Base-by-base conservation (phyloP, 2,113 vertebrate genomes). In the Rhynchomys soricoides region DNA sequence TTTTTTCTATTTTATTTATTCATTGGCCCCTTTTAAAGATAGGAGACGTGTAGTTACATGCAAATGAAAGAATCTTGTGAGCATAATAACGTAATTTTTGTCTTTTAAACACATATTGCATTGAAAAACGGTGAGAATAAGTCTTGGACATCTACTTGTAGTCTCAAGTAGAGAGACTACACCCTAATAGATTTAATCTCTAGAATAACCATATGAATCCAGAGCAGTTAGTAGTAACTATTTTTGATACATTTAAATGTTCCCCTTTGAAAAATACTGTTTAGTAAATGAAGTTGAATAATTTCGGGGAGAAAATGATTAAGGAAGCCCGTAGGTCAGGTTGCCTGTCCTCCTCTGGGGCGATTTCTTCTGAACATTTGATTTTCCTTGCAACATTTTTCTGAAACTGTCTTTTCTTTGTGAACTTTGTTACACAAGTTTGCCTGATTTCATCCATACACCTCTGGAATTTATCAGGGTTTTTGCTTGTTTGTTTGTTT, bases 221-320 rank as follows among this genome's bases (percentile, higher is more conserved):
- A 93, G 52, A 90, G 12, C 45, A 74, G 26, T 83, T 83, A 91
- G 50, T 87, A 96, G n/a, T 92, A 81, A 73, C 73, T 93, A 26
- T 86, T 95, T 97, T 96, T 90, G 31, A 74, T 91, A 55, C 7
- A 57, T 96, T 96, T 93, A 74, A 91, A 90, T 11, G 73, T 91
- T 97, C 94, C 5, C 52, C 94, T 96, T 74, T 37, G 59, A 66
- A 48, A 89, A 86, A 75, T 89, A 55, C 40, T 95, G 11, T 64
- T 43, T 24, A 66, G 0, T 94, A 79, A 96, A 66, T n/a, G 48
- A 93, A 74, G 7, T 43, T 93, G 50, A 89, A 43, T 87, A 70
- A 4, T 81, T 92, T 96, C 29, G 8, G 52, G 43, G 59, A 86
- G 73, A 94, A 94, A 77, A 11, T 86, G 13, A 7, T 52, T 64